Evolutionary conservation across 2,888 invertebrate genomes (phyloP).

Genomic region (Oscheius myriophilus): DNA sequence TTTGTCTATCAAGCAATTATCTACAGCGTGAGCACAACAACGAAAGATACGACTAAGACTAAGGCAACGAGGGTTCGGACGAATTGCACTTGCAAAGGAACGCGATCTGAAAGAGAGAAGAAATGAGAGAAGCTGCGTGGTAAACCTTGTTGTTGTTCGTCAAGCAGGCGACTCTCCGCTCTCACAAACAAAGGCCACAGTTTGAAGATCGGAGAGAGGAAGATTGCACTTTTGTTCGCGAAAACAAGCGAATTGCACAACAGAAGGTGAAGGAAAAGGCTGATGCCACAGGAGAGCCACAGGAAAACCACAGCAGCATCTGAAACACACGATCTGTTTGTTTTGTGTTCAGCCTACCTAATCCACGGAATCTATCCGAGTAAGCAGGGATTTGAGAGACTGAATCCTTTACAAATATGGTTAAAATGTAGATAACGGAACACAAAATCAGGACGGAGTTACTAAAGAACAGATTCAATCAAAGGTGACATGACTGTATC

Average conservation of each 20-base stretch:
- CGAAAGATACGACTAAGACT: not conserved
- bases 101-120: constrained; percentile 7
- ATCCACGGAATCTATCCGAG: not conserved
- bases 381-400: not conserved
- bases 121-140: not conserved
- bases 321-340: not conserved
- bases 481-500: not conserved
- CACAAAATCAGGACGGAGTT: not conserved
- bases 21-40: not conserved
- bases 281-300: not conserved
- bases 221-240: not conserved
- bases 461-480: not conserved
- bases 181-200: constrained; percentile 1
- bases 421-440: not conserved
- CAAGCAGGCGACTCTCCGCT: constrained; percentile 16
- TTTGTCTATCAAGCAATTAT: too few relatives aligned
- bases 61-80: not conserved
- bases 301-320: not conserved
- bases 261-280: not conserved
- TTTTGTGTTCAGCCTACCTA: not conserved
- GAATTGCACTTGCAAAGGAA: constrained; percentile 10
- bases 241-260: not conserved
- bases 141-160: constrained; percentile 1
- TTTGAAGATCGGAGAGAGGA: not conserved
- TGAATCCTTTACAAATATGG: constrained; percentile 2